A percentile compares a stretch with the other conserved stretches of the same genome.
phyloP scores from a whole-genome alignment of 1,140 invertebrate species.

The Meloidogyne exigua region DNA sequence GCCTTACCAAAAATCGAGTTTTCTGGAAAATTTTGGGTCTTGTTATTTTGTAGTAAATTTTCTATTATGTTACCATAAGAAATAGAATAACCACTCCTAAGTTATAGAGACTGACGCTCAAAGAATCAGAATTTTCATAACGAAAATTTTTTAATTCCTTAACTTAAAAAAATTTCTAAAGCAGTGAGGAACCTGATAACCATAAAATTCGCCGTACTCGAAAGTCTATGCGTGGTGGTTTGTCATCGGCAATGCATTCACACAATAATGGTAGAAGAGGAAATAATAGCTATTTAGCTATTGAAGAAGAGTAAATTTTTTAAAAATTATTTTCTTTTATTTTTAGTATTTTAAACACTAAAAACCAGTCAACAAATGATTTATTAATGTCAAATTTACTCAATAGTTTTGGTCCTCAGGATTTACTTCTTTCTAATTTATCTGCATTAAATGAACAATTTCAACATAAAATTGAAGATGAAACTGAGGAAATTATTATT shows the following conservation, averaged over 20 bases:
- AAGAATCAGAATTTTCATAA: no score
- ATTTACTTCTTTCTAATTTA: slow-evolving; percentile 12
- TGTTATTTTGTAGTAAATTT: no score
- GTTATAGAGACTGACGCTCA: no score
- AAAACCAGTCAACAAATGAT: slow-evolving; percentile 4
- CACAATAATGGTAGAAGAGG: background rate
- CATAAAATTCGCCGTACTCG: background rate
- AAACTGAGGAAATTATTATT: background rate
- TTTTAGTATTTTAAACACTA: background rate
- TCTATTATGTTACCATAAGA: no score
- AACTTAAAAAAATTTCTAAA: background rate
- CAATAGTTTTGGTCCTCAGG: background rate
- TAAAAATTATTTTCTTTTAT: background rate
- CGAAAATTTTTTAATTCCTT: no score
- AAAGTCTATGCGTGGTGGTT: background rate
- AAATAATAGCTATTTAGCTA: slow-evolving; percentile 4
- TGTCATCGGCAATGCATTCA: background rate
- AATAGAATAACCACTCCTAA: no score
- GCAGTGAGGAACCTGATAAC: background rate
- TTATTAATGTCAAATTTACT: slow-evolving; percentile 24
- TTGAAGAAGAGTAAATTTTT: slow-evolving; percentile 1
- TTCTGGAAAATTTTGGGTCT: no score
- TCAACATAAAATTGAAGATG: slow-evolving; percentile 6
- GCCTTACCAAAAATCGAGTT: no score
- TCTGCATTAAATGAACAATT: slow-evolving; percentile 10